A percentile compares a stretch with the other conserved stretches of the same genome.
Evolutionary conservation across 2,888 invertebrate genomes (phyloP).

Genomic region (Drosophila yooni): DNA sequence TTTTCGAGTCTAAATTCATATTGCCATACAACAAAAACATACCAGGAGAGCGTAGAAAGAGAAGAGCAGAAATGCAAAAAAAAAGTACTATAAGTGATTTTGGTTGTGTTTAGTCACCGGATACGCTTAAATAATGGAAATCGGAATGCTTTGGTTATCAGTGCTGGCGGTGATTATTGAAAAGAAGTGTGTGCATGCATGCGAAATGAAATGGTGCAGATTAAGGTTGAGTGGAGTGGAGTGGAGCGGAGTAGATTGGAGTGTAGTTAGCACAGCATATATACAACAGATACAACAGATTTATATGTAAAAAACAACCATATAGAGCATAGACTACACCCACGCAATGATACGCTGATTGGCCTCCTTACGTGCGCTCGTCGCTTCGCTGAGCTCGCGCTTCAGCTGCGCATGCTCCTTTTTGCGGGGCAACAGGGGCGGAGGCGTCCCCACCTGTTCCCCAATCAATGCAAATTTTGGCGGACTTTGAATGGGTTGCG

Average conservation of each 20-base stretch:
- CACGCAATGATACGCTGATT: slow-evolving; percentile 85
- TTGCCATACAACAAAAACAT: slow-evolving; percentile 1
- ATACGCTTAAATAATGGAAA: slow-evolving; percentile 5
- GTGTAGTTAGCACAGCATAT: slow-evolving; percentile 15
- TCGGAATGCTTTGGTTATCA: slow-evolving; percentile 19
- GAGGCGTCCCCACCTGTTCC: slow-evolving; percentile 48
- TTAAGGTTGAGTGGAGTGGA: slow-evolving; percentile 26
- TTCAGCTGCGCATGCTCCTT: slow-evolving; percentile 80
- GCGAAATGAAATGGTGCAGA: slow-evolving; percentile 45
- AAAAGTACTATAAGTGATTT: slow-evolving; percentile 50
- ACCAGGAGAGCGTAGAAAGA: slow-evolving; percentile 48
- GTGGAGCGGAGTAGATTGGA: slow-evolving; percentile 33
- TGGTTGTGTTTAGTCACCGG: slow-evolving; percentile 39
- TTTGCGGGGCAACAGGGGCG: slow-evolving; percentile 63
- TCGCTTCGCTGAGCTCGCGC: slow-evolving; percentile 83
- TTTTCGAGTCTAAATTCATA: slow-evolving; percentile 84
- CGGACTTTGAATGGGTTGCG: slow-evolving; percentile 56
- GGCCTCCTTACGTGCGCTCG: slow-evolving; percentile 84
- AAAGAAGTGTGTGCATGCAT: slow-evolving; percentile 32
- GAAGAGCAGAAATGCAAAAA: slow-evolving; percentile 69
- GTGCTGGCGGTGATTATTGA: slow-evolving; percentile 20
- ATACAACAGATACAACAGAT: slow-evolving; percentile 8
- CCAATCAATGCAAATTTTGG: slow-evolving; percentile 71
- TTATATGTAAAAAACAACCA: slow-evolving; percentile 32
- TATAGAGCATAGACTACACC: slow-evolving; percentile 82